These are phyloP conservation scores for Hermaeophaga mercurialis DNA, from an alignment of 2,888 invertebrate genomes.

Conservation along the genomic window DNA sequence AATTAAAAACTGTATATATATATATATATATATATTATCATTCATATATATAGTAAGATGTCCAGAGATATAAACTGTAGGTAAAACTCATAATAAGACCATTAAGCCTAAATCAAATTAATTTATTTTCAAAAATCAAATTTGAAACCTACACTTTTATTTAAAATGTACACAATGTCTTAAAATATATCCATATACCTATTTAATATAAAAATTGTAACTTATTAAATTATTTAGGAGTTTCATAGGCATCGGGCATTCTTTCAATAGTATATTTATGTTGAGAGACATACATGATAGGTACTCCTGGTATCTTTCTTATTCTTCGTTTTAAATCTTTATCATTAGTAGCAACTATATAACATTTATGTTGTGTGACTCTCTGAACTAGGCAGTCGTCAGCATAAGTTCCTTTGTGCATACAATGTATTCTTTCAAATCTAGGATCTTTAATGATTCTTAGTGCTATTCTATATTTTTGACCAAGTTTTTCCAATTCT, in stretches of 20 bases:
- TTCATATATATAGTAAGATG: too few relatives aligned
- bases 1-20: too few relatives aligned
- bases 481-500: constrained; percentile 95
- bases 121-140: too few relatives aligned
- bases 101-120: too few relatives aligned
- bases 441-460: constrained; percentile 93
- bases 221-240: constrained; percentile 66
- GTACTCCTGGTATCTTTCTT: constrained; percentile 97
- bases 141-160: too few relatives aligned
- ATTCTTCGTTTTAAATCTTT: constrained; percentile 95
- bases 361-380: constrained; percentile 98
- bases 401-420: constrained; percentile 98
- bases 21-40: too few relatives aligned
- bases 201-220: too few relatives aligned
- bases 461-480: constrained; percentile 92
- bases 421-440: constrained; percentile 89
- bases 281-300: constrained; percentile 95
- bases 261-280: constrained; percentile 95
- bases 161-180: too few relatives aligned
- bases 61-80: too few relatives aligned
- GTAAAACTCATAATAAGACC: too few relatives aligned
- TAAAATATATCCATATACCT: too few relatives aligned
- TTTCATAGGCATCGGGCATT: constrained; percentile 99
- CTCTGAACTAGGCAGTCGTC: constrained; percentile 98
- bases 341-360: constrained; percentile 99